A percentile compares a stretch with the other conserved stretches of the same genome.
Conservation (phyloP, 2,888 invertebrate species). For the Phyto melanocephala region DNA sequence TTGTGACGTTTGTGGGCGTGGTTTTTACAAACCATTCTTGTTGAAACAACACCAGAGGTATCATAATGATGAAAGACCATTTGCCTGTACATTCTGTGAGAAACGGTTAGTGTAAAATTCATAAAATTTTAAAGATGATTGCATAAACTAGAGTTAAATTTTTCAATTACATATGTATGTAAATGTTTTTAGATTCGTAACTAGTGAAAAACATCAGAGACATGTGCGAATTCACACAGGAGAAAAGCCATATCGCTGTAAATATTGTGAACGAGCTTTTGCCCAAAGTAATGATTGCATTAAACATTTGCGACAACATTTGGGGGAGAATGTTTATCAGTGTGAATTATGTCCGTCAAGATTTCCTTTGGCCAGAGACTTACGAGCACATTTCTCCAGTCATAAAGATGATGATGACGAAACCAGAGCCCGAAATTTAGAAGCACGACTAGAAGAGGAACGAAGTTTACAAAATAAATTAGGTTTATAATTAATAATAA, state of each 20-base stretch:
- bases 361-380: constrained; percentile 61
- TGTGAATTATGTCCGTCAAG: constrained; percentile 72
- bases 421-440: constrained; percentile 52
- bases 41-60: constrained; percentile 55
- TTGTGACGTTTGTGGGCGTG: constrained; percentile 53
- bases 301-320: constrained; percentile 80
- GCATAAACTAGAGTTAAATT: too few species aligned
- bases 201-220: constrained; percentile 81
- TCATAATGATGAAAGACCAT: constrained; percentile 48
- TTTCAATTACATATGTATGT: background rate
- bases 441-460: constrained; percentile 23
- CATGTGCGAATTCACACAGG: constrained; percentile 82
- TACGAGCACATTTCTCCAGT: constrained; percentile 62
- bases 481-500: background rate
- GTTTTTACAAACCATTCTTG: constrained; percentile 44
- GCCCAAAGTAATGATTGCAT: constrained; percentile 67
- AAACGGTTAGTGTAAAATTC: constrained; percentile 26
- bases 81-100: constrained; percentile 52
- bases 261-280: constrained; percentile 66
- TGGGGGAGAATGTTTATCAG: constrained; percentile 81
- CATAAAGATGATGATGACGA: constrained; percentile 66
- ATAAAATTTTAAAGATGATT: too few species aligned
- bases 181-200: constrained; percentile 78
- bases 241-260: constrained; percentile 68
- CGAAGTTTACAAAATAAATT: constrained; percentile 21